Base-by-base conservation (phyloP, 1,140 invertebrate genomes). In the Neuroterus valhalla region DNA sequence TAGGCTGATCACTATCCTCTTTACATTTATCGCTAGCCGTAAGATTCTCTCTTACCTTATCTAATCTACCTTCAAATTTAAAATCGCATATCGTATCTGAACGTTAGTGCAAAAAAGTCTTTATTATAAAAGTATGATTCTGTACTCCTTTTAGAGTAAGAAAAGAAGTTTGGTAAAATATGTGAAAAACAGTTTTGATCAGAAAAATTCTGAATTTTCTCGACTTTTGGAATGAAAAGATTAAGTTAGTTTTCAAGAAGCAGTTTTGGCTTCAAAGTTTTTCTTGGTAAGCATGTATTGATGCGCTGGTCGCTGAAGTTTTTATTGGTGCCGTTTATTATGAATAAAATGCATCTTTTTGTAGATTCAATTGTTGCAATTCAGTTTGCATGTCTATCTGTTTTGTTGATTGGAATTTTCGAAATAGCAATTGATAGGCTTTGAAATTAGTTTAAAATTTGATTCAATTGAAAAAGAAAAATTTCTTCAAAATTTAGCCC, bases 11-110 rank as follows among this genome's bases (percentile, higher is more conserved):
- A 62, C 31, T 62, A 62, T 62, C 23, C 55, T 62, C 23, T 62
- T 31, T 11, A 62, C 50, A 52, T 31, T 15, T 62, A 26, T 62
- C 31, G 12, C 31, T 62, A 62, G 55, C 12, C 23, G 21, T 62
- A 62, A 62, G 55, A 62, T 62, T 62, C 26, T 31, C 31, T 62
- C 55, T 62, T 62, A 23, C 55, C n/a, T 31, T 62, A 62, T 62
- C 31, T 15, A 62, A 62, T 31, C 23, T 62, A 62, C 26, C 4
- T 11, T 62, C 31, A 62, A 62, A 0, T 50, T 21, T 21, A 19
- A 19, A 50, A 50, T 50, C 55, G 31, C 31, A 31, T 62, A 26
- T 38, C 12, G 14, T 62, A 62, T n/a, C 31, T 62, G 26, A 62
- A 38, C 26, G 31, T 23, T 38, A 26, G 3, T 31, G 55, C 26